Evolutionary conservation across 2,888 invertebrate species (phyloP).

Genomic region (Dermolepida albohirtum): DNA sequence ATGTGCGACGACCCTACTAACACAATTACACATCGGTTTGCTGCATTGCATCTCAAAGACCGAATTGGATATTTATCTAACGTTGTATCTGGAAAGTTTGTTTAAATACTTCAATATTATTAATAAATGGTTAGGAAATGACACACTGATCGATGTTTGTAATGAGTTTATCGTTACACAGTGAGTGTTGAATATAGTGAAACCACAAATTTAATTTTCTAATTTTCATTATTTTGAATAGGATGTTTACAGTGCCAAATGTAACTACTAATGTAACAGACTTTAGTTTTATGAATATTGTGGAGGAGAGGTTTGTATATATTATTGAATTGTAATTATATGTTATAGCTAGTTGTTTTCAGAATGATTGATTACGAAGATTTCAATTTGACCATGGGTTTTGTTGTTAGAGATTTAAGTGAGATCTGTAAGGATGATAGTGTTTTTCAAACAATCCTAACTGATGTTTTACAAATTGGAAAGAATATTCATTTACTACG

Average conservation of each 20-base stretch:
- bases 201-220: not conserved
- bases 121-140: constrained; percentile 60
- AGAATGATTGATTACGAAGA: not conserved
- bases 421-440: constrained; percentile 52
- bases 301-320: constrained; percentile 16
- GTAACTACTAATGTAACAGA: constrained; percentile 17
- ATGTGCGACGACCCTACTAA: constrained; percentile 56
- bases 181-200: constrained; percentile 47
- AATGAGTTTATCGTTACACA: constrained; percentile 60
- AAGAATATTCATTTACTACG: constrained; percentile 59
- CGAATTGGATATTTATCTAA: constrained; percentile 60
- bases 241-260: constrained; percentile 2
- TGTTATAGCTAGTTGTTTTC: not conserved
- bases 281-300: constrained; percentile 13
- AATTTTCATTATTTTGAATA: constrained; percentile 3
- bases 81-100: constrained; percentile 59
- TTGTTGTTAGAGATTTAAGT: constrained; percentile 48
- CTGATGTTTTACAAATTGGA: constrained; percentile 59
- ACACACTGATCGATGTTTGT: constrained; percentile 55
- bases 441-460: constrained; percentile 57
- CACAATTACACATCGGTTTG: constrained; percentile 55
- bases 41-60: constrained; percentile 53
- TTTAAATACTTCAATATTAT: constrained; percentile 59
- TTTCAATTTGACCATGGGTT: constrained; percentile 40
- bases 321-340: not conserved